phyloP scores from a whole-genome alignment of 1,140 invertebrate species.

The Choristoneura fumiferana region DNA sequence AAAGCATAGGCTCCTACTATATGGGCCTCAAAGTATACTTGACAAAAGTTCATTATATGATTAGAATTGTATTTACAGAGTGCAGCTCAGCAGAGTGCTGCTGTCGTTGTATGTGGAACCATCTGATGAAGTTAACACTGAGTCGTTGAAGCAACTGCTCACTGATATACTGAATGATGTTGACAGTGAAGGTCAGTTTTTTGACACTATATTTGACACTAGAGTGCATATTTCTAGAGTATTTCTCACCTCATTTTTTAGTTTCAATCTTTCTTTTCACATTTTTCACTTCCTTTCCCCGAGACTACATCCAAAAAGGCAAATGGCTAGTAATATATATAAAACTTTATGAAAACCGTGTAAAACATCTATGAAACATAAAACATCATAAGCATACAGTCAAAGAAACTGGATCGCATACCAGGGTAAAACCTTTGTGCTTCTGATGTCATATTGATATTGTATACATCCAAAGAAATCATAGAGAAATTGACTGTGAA shows the following conservation, averaged over 20 bases:
- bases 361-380: too few species aligned
- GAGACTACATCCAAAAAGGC: slow-evolving; percentile 1
- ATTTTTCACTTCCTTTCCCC: slow-evolving; percentile 20
- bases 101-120: slow-evolving; percentile 86
- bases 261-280: background rate
- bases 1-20: too few species aligned
- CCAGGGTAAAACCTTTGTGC: too few species aligned
- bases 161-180: slow-evolving; percentile 53
- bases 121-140: slow-evolving; percentile 83
- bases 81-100: slow-evolving; percentile 85
- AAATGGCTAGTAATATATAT: background rate
- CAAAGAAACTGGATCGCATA: too few species aligned
- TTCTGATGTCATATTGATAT: too few species aligned
- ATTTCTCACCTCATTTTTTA: too few species aligned
- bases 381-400: too few species aligned
- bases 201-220: too few species aligned
- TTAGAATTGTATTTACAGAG: slow-evolving; percentile 79
- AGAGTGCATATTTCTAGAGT: too few species aligned
- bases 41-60: too few species aligned
- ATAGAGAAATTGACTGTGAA: too few species aligned
- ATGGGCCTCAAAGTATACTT: slow-evolving; percentile 20
- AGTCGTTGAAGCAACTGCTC: slow-evolving; percentile 81
- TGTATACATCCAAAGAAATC: too few species aligned
- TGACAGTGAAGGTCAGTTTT: slow-evolving; percentile 53
- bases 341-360: slow-evolving; percentile 17